Base-by-base conservation (phyloP, 2,888 invertebrate genomes). In the Ornithoptera alexandrae region DNA sequence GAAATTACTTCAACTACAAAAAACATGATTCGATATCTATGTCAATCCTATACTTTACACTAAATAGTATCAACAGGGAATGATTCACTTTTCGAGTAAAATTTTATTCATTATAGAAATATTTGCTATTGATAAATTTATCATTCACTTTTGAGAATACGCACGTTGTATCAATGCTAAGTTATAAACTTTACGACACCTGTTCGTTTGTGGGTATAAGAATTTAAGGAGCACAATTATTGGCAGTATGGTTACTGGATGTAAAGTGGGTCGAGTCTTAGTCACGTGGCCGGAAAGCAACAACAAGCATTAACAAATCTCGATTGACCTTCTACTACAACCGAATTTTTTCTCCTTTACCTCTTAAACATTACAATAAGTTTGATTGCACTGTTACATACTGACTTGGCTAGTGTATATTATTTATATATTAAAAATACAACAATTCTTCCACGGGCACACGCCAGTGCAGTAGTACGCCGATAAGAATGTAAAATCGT, bases 181-280 rank as follows among this genome's bases (percentile, higher is more conserved):
- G 3, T 30, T 3, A 30, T 30, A 30, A 4, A 30, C 4, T 30
- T 30, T 30, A 30, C 30, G 39, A 39, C 39, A 39, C 39, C 10
- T 39, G 10, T 39, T 39, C 39, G 39, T 39, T 10, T 39, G 39
- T 39, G 39, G 39, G 10, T 10, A 10, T 65, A 39, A 59, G 50
- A 18, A 65, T 70, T 62, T 53, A 63, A 59, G 63, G 66, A 63
- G n/a, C 17, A n/a, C 62, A 56, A 46, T 57, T 39, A 46, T 62
- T 65, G 46, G 22, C 20, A n/a, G 56, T 18, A 42, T 36, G 62
- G 22, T 69, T 65, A 70, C 53, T 62, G 53, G 36, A 62, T 57
- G 62, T 56, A 46, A 82, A 78, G 77, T 81, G 69, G 80, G 85
- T 83, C 84, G 83, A 83, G 79, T 79, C 68, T 76, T 72, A 73